These are phyloP conservation scores for Drosophila sp. DNA, from an alignment of 1,140 invertebrate genomes.

Conservation along the genomic window DNA sequence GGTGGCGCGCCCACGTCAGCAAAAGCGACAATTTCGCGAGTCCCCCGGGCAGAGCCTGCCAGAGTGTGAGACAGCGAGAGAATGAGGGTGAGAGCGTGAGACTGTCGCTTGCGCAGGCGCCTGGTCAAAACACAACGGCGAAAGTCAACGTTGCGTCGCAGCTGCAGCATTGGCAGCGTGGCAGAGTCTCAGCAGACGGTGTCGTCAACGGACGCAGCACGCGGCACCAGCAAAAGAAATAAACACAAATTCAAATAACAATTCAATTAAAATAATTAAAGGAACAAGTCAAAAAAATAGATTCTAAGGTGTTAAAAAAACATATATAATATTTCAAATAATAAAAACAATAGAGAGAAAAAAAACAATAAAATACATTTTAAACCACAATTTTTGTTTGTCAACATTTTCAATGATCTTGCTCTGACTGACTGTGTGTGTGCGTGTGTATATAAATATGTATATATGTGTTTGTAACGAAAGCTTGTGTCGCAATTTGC, in stretches of 20 bases:
- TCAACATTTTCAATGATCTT: constrained; percentile 22
- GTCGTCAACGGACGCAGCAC: constrained; percentile 65
- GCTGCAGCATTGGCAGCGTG: constrained; percentile 36
- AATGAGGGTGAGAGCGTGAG: neutral
- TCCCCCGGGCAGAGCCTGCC: constrained; percentile 72
- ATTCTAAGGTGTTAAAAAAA: constrained; percentile 44
- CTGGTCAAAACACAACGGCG: constrained; percentile 26
- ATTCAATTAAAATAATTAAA: constrained; percentile 27
- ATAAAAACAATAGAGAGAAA: too few species aligned
- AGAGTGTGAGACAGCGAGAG: constrained; percentile 14
- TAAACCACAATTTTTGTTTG: constrained; percentile 24
- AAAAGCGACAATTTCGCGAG: constrained; percentile 66
- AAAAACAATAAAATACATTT: constrained; percentile 43
- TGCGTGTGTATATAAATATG: neutral
- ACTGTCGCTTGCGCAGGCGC: constrained; percentile 63
- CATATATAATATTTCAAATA: constrained; percentile 21
- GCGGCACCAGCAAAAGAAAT: constrained; percentile 37
- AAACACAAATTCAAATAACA: constrained; percentile 6
- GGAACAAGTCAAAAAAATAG: constrained; percentile 11
- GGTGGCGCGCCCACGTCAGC: constrained; percentile 75
- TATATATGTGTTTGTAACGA: constrained; percentile 1
- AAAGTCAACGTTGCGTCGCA: constrained; percentile 36
- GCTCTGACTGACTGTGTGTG: neutral
- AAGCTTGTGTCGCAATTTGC: constrained; percentile 46
- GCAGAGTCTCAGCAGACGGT: constrained; percentile 75